Conservation (phyloP, 1,140 invertebrate genomes). For the Calephelis virginiensis region DNA sequence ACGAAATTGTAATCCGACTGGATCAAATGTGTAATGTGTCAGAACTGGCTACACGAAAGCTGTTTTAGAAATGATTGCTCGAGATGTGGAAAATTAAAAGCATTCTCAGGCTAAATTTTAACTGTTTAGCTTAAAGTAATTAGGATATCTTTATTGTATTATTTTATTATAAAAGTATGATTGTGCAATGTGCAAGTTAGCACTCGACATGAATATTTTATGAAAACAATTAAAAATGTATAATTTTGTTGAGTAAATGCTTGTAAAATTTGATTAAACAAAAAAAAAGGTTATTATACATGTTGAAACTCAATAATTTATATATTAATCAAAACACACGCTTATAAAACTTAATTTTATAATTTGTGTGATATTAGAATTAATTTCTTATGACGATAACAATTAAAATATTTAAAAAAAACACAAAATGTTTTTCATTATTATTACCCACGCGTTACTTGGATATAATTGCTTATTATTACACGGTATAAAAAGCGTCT, state of each 20-base stretch:
- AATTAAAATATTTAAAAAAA: too few species aligned
- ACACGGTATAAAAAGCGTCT: conserved; percentile 24
- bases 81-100: background rate
- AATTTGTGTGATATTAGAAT: too few species aligned
- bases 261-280: background rate
- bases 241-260: background rate
- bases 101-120: background rate
- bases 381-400: too few species aligned
- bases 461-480: too few species aligned
- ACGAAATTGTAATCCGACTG: conserved; percentile 28
- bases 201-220: background rate
- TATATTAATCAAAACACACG: too few species aligned
- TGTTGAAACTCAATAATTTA: too few species aligned
- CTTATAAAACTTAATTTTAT: too few species aligned
- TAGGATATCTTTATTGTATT: too few species aligned
- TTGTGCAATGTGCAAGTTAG: background rate
- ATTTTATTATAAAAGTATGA: too few species aligned
- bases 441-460: too few species aligned
- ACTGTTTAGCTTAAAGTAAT: too few species aligned
- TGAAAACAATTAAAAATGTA: background rate
- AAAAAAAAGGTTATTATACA: background rate
- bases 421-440: too few species aligned
- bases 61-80: conserved; percentile 15
- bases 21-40: conserved; percentile 24
- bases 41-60: conserved; percentile 16